phyloP scores from a whole-genome alignment of 2,888 invertebrate genomes.

The Dugesia japonica region DNA sequence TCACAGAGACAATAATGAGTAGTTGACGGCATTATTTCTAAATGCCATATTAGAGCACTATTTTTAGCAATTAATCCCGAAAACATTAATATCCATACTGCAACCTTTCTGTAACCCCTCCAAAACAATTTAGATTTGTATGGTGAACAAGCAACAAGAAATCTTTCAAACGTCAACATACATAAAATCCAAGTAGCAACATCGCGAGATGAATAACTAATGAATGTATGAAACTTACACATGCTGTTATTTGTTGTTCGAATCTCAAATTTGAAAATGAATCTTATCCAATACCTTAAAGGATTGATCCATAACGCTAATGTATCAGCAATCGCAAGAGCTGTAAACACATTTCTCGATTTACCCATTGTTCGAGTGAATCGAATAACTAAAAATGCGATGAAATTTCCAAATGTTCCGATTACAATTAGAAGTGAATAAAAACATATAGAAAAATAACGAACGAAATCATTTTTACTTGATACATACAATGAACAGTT shows the following conservation, averaged over 20 bases:
- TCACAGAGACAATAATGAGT: slow-evolving; percentile 22
- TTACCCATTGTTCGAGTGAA: slow-evolving; percentile 30
- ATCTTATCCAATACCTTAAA: slow-evolving; percentile 30
- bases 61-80: slow-evolving; percentile 27
- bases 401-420: slow-evolving; percentile 29
- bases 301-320: slow-evolving; percentile 33
- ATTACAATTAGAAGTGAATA: not conserved
- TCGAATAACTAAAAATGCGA: slow-evolving; percentile 29
- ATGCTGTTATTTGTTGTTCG: slow-evolving; percentile 1
- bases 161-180: slow-evolving; percentile 34
- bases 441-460: not conserved
- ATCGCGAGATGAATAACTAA: slow-evolving; percentile 28
- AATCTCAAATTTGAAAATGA: slow-evolving; percentile 20
- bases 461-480: not conserved
- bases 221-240: slow-evolving; percentile 33
- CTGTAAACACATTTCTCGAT: slow-evolving; percentile 32
- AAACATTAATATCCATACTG: slow-evolving; percentile 29
- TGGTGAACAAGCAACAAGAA: slow-evolving; percentile 30
- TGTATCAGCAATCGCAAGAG: slow-evolving; percentile 33
- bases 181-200: slow-evolving; percentile 34
- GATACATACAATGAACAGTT: not conserved
- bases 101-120: not conserved
- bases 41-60: not conserved
- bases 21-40: slow-evolving; percentile 7
- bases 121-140: slow-evolving; percentile 30